Evolutionary conservation across 1,140 invertebrate species (phyloP), one percentile per base, ranked within the genome.

Genomic region (Nasonia vitripennis): DNA sequence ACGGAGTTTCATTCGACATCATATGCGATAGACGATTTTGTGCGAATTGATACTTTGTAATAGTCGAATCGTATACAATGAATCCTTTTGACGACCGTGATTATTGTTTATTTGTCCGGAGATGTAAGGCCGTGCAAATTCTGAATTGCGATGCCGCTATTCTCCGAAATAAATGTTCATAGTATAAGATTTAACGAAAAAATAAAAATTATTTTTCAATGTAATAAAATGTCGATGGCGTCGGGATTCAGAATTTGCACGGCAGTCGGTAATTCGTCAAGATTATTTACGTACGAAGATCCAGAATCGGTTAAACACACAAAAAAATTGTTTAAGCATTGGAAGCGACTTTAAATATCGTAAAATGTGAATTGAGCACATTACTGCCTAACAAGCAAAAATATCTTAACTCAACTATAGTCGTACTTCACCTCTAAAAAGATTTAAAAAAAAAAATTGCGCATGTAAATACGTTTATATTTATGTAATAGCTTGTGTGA

Each of bases 391-490:
- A 20, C 17, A 62, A 20, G 55, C 55, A 62, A 62, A 51, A 62
- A 37, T 73, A 73, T 73, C 14, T 75, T 41, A 48, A 75, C 31
- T 75, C 31, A 45, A 41, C 74, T 41, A 75, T 41, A 75, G 41
- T 79, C 41, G 31, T 37, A 82, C 68, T 51, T 31, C 23, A 34
- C 9, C 1, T 37, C 31, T 81, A n/a, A 81, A 74, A 87, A 31
- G 51, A 14, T 31, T 74, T 17, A 83, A 78, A 79, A 10, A 78
- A 79, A 10, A 67, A 78, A 86, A 81, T 82, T 51, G 62, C 55
- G 75, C 81, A 75, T 87, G 86, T 87, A 87, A 81, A 87, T 84
- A 74, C 68, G 68, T 71, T 62, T 78, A 79, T 75, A 73, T 81
- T 81, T 82, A 86, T 83, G 62, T 85, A 81, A 67, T 48, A 83